These are phyloP conservation scores for Netelia melanura DNA, from an alignment of 2,888 invertebrate genomes.

Conservation along the genomic window DNA sequence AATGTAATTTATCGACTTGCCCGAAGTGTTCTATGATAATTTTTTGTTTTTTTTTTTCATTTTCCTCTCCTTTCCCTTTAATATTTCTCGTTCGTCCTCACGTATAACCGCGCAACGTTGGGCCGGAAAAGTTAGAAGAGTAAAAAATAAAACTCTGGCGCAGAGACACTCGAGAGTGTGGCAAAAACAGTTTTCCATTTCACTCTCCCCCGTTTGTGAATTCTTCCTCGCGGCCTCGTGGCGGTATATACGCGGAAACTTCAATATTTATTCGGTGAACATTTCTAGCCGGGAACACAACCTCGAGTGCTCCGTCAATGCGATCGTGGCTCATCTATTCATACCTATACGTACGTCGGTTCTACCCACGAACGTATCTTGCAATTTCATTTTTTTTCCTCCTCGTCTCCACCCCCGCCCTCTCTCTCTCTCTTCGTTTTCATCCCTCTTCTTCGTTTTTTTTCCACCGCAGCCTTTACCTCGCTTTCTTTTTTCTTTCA, in stretches of 20 bases:
- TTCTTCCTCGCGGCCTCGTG: background rate
- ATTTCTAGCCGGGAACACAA: constrained; percentile 32
- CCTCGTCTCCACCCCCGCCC: background rate
- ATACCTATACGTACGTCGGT: constrained; percentile 9
- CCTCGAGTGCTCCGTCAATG: constrained; percentile 63
- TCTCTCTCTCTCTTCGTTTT: background rate
- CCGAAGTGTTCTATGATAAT: too few species aligned
- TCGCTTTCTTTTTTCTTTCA: constrained; percentile 8
- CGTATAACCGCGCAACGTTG: background rate
- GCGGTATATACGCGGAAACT: constrained; percentile 34
- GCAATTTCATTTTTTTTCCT: constrained; percentile 1
- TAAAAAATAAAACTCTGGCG: constrained; percentile 33
- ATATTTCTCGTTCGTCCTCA: background rate
- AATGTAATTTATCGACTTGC: too few species aligned
- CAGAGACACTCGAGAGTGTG: constrained; percentile 31
- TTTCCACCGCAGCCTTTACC: background rate
- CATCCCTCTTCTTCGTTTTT: constrained; percentile 3
- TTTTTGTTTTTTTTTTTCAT: too few species aligned
- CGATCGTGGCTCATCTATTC: constrained; percentile 39
- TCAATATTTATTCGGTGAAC: constrained; percentile 63
- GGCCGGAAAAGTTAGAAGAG: constrained; percentile 24
- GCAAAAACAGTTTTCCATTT: constrained; percentile 58
- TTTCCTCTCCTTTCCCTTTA: background rate
- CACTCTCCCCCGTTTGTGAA: background rate
- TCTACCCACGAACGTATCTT: constrained; percentile 40